Evolutionary conservation across 2,888 invertebrate species (phyloP), one percentile per base, ranked within the genome.

Genomic region (Trachelus iudaicus): DNA sequence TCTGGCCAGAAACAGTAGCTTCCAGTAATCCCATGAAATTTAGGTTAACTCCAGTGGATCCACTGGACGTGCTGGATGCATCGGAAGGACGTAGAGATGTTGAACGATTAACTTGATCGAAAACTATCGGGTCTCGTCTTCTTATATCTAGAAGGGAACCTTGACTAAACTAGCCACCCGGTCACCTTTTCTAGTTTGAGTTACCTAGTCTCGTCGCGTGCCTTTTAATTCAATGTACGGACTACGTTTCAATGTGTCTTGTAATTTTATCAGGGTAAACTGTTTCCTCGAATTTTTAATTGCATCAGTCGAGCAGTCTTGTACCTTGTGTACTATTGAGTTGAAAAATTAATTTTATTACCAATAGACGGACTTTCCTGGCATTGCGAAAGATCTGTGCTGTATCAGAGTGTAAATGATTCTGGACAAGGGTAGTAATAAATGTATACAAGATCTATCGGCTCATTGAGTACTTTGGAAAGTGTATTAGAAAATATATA

Each of bases 261-360:
- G 84, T 86, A 86, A 87, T 86, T 86, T 87, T 84, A 86, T 87
- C 84, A 23, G 56, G 9, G 23, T 0, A 56, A 56, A 56, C 9
- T 56, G 9, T 56, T 23, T 56, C 23, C 56, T 56, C 2, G 23
- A 56, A 56, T 23, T 23, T 56, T 9, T 56, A 9, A 56, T 56
- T 23, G 23, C 23, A 6, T 56, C 23, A 9, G 9, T 23, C 2
- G 23, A 23, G 6, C 23, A 56, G 40, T 56, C 56, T 56, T 2
- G 56, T 56, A 56, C 9, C 56, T 56, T 2, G 15, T 56, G 2
- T 23, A 23, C 1, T 2, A 23, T 6, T 23, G 23, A 56, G 9
- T 56, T 23, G 9, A 9, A 56, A 56, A 56, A 23, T 23, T 56
- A 23, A 23, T 23, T 23, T 56, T 23, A 2, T 56, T 56, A 23